Base-by-base conservation (phyloP, 2,797 vertebrate species). In the Melanogrammus aeglefinus region DNA sequence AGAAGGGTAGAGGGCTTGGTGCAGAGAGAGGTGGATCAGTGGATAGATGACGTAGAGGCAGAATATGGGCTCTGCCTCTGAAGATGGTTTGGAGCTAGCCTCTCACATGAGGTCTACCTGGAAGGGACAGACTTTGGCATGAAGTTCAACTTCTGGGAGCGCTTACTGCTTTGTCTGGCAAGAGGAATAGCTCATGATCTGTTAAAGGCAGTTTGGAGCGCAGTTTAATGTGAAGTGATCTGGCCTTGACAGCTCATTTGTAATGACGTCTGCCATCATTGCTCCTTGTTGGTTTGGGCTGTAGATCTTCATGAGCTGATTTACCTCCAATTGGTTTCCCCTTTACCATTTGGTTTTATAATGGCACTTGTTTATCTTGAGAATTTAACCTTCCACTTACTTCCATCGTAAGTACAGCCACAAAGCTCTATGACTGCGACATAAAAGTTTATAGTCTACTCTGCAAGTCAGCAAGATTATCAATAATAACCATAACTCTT, bases 41-140 rank as follows among this genome's bases (percentile, higher is more conserved):
- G 63, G 63, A 69, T 69, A 27, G 24, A 69, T 27, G 24, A 69
- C 9, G 24, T 27, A 24, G n/a, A 69, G 27, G n/a, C 63, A 27
- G 27, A 9, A 27, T 69, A 69, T 12, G 9, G 63, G 63, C 63
- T 27, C 2, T 69, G 63, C 27, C 27, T 27, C 63, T 69, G 63
- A 69, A 24, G 63, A 27, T 69, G 63, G 63, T 69, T 69, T 69
- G 63, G 63, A 69, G 63, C 12, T 69, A 69, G 9, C 63, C 27
- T 69, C 63, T 69, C 63, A 69, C 63, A 69, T 69, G 63, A 69
- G 24, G 63, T 69, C 57, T n/a, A 69, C 63, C 63, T 69, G 63
- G 63, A 69, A 69, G 24, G n/a, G 63, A 27, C 63, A 69, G 63
- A 12, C 63, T 27, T 66, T 57, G 51, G 51, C 51, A 21, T n/a